These are phyloP conservation scores for Clitarchus hookeri DNA, from an alignment of 2,888 invertebrate species.

Conservation along the genomic window DNA sequence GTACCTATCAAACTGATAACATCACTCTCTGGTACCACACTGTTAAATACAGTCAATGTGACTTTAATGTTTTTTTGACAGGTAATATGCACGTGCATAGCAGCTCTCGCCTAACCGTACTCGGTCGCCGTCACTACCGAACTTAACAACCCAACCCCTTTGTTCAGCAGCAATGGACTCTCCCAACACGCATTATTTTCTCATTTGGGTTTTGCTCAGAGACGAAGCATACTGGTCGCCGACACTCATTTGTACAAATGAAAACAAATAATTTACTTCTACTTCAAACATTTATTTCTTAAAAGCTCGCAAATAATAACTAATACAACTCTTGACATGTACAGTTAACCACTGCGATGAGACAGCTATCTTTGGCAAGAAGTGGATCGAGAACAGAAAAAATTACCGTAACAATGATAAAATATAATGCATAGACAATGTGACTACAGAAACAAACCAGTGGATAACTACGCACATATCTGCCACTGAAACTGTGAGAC, in stretches of 20 bases:
- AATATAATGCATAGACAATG: not conserved
- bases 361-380: conserved; percentile 1
- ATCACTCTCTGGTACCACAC: no score
- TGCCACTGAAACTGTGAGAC: not conserved
- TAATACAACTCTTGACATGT: not conserved
- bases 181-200: no score
- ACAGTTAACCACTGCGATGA: not conserved
- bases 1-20: no score
- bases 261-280: not conserved
- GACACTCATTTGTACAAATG: not conserved
- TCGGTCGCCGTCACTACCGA: no score
- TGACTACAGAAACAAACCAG: not conserved
- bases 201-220: no score
- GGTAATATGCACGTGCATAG: no score
- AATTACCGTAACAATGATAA: not conserved
- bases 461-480: not conserved
- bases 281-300: conserved; percentile 14
- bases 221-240: no score
- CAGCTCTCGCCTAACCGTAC: no score
- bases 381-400: not conserved
- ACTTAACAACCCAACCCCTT: no score
- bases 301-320: conserved; percentile 8
- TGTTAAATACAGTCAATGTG: no score
- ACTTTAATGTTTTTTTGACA: no score
- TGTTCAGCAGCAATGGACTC: no score